Base-by-base conservation (phyloP, 2,888 invertebrate genomes). In the Tipula lateralis region DNA sequence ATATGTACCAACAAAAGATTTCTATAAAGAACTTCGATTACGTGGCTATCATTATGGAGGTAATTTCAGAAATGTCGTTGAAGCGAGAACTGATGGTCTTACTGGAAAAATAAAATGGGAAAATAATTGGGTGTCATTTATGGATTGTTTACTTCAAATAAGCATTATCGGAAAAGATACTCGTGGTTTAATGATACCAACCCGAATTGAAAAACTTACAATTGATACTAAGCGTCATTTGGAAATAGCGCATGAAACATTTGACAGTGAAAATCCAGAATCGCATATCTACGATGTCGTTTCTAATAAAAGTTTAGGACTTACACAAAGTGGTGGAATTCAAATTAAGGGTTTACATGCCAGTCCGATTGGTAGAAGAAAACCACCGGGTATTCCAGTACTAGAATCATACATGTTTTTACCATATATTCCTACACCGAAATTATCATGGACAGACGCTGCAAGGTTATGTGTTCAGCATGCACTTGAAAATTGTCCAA, bases 111-210 rank as follows among this genome's bases (percentile, higher is more conserved):
- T 87, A 6, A 89, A 91, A 84, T 97, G 96, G 96, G 91, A 92
- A 83, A 94, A 94, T 87, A 96, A 96, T 90, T 98, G 97, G 97
- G 94, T 96, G 6, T 93, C 95, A 1, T 96, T 96, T 89, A 93
- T 98, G 91, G 97, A 98, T 90, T 95, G 95, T 39, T 94, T 98
- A 94, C 91, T 98, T 13, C 97, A 98, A 89, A 93, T 96, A 87
- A 92, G 93, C 87, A 93, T 97, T 84, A 89, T 96, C 30, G 93
- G 93, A 30, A 91, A 93, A 85, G 93, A 94, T 86, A 92, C 93
- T 0, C 92, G 95, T 30, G 92, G 93, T 2, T 92, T 96, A 2
- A 92, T 94, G 87, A 92, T 96, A 0, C 96, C 97, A 0, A 96
- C 95, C 0, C 92, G 94, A 84, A 93, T 96, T 34, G 93, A 93